Conservation (phyloP, 2,113 vertebrate species). For the Nothobranchius kuhntae region DNA sequence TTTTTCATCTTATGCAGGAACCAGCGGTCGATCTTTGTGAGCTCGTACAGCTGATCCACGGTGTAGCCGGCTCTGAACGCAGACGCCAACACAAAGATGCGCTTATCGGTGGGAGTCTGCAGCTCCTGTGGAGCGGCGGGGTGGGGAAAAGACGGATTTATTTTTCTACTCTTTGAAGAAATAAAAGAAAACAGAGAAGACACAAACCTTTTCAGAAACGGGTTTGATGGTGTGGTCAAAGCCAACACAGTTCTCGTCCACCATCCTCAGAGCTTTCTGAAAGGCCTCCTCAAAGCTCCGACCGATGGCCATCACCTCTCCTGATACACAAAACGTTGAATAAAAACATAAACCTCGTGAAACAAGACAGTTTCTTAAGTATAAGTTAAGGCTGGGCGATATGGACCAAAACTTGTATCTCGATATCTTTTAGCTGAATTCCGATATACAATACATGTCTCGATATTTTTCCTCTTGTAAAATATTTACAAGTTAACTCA, state of each 20-base stretch:
- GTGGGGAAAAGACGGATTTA: too few relatives aligned
- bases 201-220: slow-evolving; percentile 81
- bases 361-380: too few relatives aligned
- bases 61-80: slow-evolving; percentile 88
- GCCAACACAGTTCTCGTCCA: slow-evolving; percentile 96
- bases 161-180: too few relatives aligned
- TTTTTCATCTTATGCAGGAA: slow-evolving; percentile 98
- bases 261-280: slow-evolving; percentile 98
- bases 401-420: too few relatives aligned
- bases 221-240: slow-evolving; percentile 94
- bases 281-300: slow-evolving; percentile 96
- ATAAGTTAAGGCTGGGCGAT: too few relatives aligned
- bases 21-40: slow-evolving; percentile 97
- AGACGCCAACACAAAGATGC: slow-evolving; percentile 92
- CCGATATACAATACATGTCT: too few relatives aligned
- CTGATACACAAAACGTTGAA: slow-evolving; percentile 59
- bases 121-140: slow-evolving; percentile 82
- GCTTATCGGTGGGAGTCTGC: slow-evolving; percentile 93
- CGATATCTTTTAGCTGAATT: too few relatives aligned
- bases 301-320: slow-evolving; percentile 97
- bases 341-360: not conserved
- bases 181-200: too few relatives aligned
- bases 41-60: slow-evolving; percentile 89
- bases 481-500: too few relatives aligned
- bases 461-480: too few relatives aligned